A percentile compares a stretch with the other conserved stretches of the same genome.
These are phyloP conservation scores for Urosaurus nigricauda DNA, from an alignment of 2,797 vertebrate genomes.

Conservation along the genomic window DNA sequence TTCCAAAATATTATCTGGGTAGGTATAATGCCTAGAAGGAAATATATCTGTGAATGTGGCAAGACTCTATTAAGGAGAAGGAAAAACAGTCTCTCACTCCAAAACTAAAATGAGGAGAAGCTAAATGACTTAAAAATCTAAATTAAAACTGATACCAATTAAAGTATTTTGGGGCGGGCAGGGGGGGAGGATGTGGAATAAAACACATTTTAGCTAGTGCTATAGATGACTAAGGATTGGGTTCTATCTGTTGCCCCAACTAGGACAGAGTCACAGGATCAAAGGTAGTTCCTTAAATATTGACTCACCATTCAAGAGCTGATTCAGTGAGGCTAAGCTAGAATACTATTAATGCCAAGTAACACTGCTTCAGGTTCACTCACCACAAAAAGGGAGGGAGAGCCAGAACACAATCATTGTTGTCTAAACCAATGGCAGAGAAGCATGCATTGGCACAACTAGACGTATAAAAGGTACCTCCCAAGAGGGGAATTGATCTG, in stretches of 20 bases:
- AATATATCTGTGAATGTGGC: not conserved
- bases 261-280: too few relatives aligned
- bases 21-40: not conserved
- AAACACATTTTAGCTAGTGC: not conserved
- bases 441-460: not conserved
- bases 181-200: not conserved
- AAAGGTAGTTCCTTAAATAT: too few relatives aligned
- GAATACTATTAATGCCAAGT: not conserved
- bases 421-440: not conserved
- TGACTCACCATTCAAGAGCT: too few relatives aligned
- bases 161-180: not conserved
- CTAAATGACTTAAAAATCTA: not conserved
- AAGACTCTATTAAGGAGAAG: not conserved
- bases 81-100: not conserved
- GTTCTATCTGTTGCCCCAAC: too few relatives aligned
- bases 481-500: not conserved
- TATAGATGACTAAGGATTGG: too few relatives aligned
- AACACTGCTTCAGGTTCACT: rapidly evolving
- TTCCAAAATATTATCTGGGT: not conserved
- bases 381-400: not conserved
- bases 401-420: rapidly evolving
- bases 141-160: not conserved
- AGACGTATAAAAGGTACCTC: not conserved
- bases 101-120: not conserved
- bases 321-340: too few relatives aligned